Base-by-base conservation (phyloP, 2,113 vertebrate genomes). In the Toxotes jaculatrix region DNA sequence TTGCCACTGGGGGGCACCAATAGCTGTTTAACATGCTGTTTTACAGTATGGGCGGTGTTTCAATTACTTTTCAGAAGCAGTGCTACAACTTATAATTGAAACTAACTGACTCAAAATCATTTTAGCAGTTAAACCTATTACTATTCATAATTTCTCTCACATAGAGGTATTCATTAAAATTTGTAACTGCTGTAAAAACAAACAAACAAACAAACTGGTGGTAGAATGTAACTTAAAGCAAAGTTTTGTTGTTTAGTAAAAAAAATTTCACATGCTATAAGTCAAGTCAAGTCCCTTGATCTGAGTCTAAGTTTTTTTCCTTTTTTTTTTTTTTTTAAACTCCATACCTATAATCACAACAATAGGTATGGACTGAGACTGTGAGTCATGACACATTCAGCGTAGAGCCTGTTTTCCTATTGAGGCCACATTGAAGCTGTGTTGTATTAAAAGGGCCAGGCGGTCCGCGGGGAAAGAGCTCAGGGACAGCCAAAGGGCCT, bases 381-480 rank as follows among this genome's bases (percentile, higher is more conserved):
- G 21, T 49, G 43, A 67, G 64, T 77, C 27, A 71, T 45, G 57
- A 43, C 32, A 53, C 67, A 82, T 74, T 73, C 0, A 70, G 57
- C 66, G 32, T 11, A 5, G 55, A 84, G 23, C 57, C 71, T 77
- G 68, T 82, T 85, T 91, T 77, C 57, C 74, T 92, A 95, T 93
- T 92, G 85, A 94, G 94, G 92, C 75, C 93, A 93, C 77, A 82
- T 82, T 80, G 89, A 91, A 84, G 45, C 79, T 86, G 77, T 83
- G 78, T 89, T 75, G 77, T 82, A 92, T 83, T 90, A 94, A 93
- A 92, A 91, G 79, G 83, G 92, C 89, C 92, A 89, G 83, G 83
- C 45, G 7, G 43, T 91, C 92, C 73, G 78, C 67, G 63, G 92
- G 89, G 94, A 93, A 49, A 71, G 1, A 92, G 88, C 93, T 83